phyloP scores from a whole-genome alignment of 2,113 vertebrate genomes.

The Solea senegalensis region DNA sequence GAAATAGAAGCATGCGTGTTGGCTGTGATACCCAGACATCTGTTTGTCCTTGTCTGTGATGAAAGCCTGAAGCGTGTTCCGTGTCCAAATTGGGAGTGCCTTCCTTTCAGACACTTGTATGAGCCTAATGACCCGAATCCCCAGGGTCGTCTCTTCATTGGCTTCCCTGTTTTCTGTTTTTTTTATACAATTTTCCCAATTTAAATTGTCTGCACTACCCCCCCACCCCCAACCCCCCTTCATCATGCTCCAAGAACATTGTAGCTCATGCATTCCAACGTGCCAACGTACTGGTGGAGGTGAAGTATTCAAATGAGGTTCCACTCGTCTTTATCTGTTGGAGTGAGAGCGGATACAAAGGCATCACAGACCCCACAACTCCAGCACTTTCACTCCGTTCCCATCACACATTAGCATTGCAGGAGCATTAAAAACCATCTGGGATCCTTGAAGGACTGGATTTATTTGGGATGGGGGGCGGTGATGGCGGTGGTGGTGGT shows the following conservation, averaged over 20 bases:
- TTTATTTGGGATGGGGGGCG: constrained; percentile 39
- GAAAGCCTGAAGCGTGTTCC: constrained; percentile 68
- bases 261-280: constrained; percentile 71
- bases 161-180: constrained; percentile 37
- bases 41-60: constrained; percentile 78
- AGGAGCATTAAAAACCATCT: constrained; percentile 74
- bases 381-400: constrained; percentile 50
- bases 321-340: constrained; percentile 66
- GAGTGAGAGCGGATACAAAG: constrained; percentile 61
- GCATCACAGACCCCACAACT: constrained; percentile 48
- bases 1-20: constrained; percentile 68
- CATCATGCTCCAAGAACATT: constrained; percentile 49
- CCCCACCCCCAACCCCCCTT: constrained; percentile 47
- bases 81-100: constrained; percentile 69
- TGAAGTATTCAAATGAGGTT: constrained; percentile 51
- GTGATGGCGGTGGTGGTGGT: constrained; percentile 32
- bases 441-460: constrained; percentile 60
- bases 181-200: constrained; percentile 50
- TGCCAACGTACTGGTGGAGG: constrained; percentile 55
- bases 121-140: constrained; percentile 69
- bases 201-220: constrained; percentile 59
- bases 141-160: constrained; percentile 58
- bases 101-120: constrained; percentile 72
- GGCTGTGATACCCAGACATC: constrained; percentile 77
- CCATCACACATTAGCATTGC: constrained; percentile 60